Percentiles rank a stretch among this genome's conserved stretches.
These are phyloP conservation scores for Chymomyza amoena DNA, from an alignment of 2,888 invertebrate species.

Conservation along the genomic window DNA sequence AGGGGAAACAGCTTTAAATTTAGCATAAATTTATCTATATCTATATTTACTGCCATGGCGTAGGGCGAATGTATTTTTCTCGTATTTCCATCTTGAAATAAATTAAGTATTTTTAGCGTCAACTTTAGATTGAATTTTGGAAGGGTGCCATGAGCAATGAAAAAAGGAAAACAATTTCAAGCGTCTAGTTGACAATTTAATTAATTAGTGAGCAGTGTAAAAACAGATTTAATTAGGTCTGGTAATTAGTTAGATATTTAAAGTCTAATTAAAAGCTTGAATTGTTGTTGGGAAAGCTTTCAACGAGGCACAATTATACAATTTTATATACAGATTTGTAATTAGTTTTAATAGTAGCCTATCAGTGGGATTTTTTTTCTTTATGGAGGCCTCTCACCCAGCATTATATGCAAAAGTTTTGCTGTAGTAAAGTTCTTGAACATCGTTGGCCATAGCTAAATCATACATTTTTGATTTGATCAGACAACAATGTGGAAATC, in stretches of 20 bases:
- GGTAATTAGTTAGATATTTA: neutral
- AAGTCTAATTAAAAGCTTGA: neutral
- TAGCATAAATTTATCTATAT: neutral
- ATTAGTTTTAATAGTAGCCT: neutral
- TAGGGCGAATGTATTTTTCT: neutral
- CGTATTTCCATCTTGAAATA: neutral
- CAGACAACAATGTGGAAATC: conserved; percentile 55
- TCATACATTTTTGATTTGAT: conserved; percentile 26
- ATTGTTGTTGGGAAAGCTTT: no score
- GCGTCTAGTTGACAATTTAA: neutral
- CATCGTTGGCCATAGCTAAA: conserved; percentile 35
- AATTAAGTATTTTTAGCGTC: neutral
- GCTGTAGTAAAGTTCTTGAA: conserved; percentile 63
- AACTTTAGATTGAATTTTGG: neutral
- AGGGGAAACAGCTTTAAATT: neutral
- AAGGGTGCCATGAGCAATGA: neutral
- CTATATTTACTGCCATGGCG: neutral
- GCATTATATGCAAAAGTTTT: neutral
- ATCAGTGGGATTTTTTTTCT: neutral
- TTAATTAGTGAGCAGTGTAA: neutral
- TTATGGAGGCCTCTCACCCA: neutral
- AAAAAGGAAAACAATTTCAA: neutral
- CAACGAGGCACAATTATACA: neutral
- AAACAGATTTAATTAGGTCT: neutral
- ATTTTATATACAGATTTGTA: neutral